A percentile compares a stretch with the other conserved stretches of the same genome.
Conservation (phyloP, 1,140 invertebrate species). For the Sweltsa coloradensis region DNA sequence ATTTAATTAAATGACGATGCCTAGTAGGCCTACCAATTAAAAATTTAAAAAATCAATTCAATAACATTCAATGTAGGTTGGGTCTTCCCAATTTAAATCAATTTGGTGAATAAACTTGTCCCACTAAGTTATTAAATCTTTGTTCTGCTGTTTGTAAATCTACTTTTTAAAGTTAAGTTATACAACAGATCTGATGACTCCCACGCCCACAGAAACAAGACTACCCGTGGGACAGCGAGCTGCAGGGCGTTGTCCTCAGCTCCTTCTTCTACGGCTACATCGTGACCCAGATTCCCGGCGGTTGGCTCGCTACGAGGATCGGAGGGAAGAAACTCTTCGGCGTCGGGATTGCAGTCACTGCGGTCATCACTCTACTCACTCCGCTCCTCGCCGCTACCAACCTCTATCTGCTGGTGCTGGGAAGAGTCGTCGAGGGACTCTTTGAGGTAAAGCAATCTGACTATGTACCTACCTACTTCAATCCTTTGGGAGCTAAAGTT, state of each 20-base stretch:
- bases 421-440: constrained; percentile 77
- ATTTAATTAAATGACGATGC: too few species aligned
- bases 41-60: not conserved
- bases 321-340: constrained; percentile 58
- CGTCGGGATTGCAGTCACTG: constrained; percentile 64
- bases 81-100: not conserved
- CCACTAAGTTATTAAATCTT: too few species aligned
- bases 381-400: constrained; percentile 61
- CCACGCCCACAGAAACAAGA: constrained; percentile 22
- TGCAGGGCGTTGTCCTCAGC: constrained; percentile 43
- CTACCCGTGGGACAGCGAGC: constrained; percentile 36
- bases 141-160: not conserved
- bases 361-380: constrained; percentile 69
- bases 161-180: not conserved
- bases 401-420: constrained; percentile 52
- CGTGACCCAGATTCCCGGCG: constrained; percentile 44
- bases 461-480: not conserved
- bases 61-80: not conserved
- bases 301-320: constrained; percentile 55
- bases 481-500: not conserved
- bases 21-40: too few species aligned
- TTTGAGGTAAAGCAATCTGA: constrained; percentile 53
- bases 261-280: constrained; percentile 50
- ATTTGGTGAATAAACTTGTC: not conserved
- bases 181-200: not conserved